A percentile compares a stretch with the other conserved stretches of the same genome.
phyloP scores from a whole-genome alignment of 2,797 vertebrate genomes.

The Rhodeus uyekii region DNA sequence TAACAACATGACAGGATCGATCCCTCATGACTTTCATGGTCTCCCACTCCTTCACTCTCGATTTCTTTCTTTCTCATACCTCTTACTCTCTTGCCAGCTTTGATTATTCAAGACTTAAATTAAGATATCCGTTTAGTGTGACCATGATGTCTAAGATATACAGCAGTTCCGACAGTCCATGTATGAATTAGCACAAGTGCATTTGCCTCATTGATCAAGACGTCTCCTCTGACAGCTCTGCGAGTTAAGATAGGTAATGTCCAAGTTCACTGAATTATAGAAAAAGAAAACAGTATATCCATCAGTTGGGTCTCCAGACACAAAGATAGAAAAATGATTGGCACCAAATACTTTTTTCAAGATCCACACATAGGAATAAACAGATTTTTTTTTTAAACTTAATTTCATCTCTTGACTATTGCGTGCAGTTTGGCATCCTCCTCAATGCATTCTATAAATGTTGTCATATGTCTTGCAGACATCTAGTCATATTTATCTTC shows the following conservation, averaged over 20 bases:
- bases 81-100: neutral
- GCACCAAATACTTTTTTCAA: too few species aligned
- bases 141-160: slow-evolving; percentile 29
- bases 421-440: too few species aligned
- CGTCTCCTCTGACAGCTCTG: slow-evolving; percentile 24
- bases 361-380: too few species aligned
- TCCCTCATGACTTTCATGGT: slow-evolving; percentile 20
- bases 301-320: too few species aligned
- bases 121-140: slow-evolving; percentile 24
- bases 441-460: too few species aligned
- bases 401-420: too few species aligned
- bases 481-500: too few species aligned
- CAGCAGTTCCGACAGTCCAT: neutral
- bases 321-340: too few species aligned
- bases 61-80: slow-evolving; percentile 3
- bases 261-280: too few species aligned
- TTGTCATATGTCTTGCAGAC: too few species aligned
- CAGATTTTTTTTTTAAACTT: too few species aligned
- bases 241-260: neutral
- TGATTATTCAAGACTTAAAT: slow-evolving; percentile 25
- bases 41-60: neutral
- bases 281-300: too few species aligned
- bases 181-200: neutral
- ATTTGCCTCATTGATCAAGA: slow-evolving; percentile 32
- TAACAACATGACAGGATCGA: slow-evolving; percentile 28